phyloP scores from a whole-genome alignment of 2,888 invertebrate species.

The Iphiclides podalirius region DNA sequence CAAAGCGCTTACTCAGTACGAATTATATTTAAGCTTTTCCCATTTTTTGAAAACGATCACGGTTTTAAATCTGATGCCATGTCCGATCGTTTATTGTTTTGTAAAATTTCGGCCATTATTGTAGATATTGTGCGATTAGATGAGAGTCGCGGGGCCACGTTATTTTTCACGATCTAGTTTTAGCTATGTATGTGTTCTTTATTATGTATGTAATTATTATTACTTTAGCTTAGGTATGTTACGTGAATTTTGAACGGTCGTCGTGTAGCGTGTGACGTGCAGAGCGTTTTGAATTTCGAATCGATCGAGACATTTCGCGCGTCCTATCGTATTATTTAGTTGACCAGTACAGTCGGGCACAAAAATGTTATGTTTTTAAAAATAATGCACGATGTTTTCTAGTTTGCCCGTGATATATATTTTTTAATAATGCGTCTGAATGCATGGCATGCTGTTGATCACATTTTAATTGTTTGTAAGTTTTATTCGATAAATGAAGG shows the following conservation, averaged over 20 bases:
- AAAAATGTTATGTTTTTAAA: no score
- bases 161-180: constrained; percentile 22
- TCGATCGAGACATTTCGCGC: constrained; percentile 19
- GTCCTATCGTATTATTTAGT: constrained; percentile 13
- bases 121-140: constrained; percentile 15
- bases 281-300: constrained; percentile 21
- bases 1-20: no score
- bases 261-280: not conserved
- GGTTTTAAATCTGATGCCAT: no score
- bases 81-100: no score
- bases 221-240: constrained; percentile 15
- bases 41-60: no score
- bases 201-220: constrained; percentile 15
- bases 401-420: constrained; percentile 3
- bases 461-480: no score
- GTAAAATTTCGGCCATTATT: constrained; percentile 23
- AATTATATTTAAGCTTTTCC: no score
- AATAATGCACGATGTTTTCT: not conserved
- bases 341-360: constrained; percentile 23
- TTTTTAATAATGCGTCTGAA: no score
- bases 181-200: constrained; percentile 28
- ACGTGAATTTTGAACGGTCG: not conserved
- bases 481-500: no score
- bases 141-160: constrained; percentile 26
- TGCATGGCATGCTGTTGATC: no score